These are phyloP conservation scores for Caiman crocodilus DNA, from an alignment of 2,797 vertebrate species.

Conservation along the genomic window DNA sequence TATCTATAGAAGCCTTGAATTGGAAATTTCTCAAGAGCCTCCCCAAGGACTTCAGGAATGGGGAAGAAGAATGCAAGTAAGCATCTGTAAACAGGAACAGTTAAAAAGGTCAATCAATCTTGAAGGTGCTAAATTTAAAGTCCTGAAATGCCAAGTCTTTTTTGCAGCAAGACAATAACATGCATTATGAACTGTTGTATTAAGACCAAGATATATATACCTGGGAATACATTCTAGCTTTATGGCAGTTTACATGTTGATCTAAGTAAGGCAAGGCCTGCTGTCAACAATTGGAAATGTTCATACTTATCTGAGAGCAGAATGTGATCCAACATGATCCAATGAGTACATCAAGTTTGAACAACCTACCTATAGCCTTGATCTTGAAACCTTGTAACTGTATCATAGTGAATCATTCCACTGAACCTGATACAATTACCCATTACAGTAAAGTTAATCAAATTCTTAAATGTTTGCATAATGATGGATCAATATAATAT, in stretches of 20 bases:
- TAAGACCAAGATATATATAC: neutral
- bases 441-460: neutral
- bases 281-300: neutral
- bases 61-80: neutral
- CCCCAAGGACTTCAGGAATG: neutral
- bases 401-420: too few species aligned
- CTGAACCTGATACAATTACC: rapidly evolving
- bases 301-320: neutral
- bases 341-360: neutral
- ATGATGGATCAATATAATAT: neutral
- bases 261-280: neutral
- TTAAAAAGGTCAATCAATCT: slow-evolving; percentile 24
- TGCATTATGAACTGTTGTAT: neutral
- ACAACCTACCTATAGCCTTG: too few species aligned
- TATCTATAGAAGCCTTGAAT: neutral
- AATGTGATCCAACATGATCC: neutral
- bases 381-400: too few species aligned
- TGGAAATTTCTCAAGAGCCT: slow-evolving; percentile 17
- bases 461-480: neutral
- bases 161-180: slow-evolving; percentile 16
- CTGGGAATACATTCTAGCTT: slow-evolving; percentile 1
- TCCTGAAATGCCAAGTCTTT: neutral
- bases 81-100: slow-evolving; percentile 40
- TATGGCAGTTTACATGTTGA: neutral
- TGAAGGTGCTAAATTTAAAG: slow-evolving; percentile 19